Conservation (phyloP, 2,113 vertebrate genomes). For the Mustela lutreola region DNA sequence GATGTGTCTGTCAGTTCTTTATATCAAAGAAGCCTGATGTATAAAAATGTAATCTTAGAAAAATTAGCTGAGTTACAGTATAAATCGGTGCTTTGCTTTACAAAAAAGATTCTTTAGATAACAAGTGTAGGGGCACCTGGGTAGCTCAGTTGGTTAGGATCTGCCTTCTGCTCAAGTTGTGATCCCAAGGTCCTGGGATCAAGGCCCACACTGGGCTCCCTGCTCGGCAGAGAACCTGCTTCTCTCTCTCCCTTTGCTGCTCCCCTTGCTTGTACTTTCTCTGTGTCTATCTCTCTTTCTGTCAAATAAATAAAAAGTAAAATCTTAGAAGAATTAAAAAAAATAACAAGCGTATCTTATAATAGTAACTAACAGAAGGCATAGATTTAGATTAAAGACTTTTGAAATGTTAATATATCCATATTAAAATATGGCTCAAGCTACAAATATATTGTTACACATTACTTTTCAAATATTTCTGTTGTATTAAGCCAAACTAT, state of each 20-base stretch:
- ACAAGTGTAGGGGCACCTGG: not conserved
- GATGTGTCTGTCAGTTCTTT: not conserved
- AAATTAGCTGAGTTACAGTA: not conserved
- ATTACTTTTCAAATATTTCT: slow-evolving; percentile 23
- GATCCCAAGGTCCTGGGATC: too few relatives aligned
- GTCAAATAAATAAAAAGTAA: too few relatives aligned
- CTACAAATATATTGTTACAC: not conserved
- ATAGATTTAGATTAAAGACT: not conserved
- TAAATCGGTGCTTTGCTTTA: not conserved
- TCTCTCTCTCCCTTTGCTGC: too few relatives aligned
- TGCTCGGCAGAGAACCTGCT: not conserved
- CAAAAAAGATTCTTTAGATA: not conserved
- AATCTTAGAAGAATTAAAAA: not conserved
- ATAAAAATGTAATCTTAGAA: not conserved
- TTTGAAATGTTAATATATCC: not conserved
- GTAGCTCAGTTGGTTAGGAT: too few relatives aligned
- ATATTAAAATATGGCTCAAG: not conserved
- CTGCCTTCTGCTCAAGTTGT: too few relatives aligned
- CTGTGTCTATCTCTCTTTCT: too few relatives aligned
- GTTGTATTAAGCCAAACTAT: not conserved
- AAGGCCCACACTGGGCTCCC: too few relatives aligned
- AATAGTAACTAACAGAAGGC: not conserved
- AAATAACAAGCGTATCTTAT: not conserved
- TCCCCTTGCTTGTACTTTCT: too few relatives aligned
- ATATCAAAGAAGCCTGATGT: not conserved